Evolutionary conservation across 2,888 invertebrate genomes (phyloP).

Genomic region (Noctua janthina): DNA sequence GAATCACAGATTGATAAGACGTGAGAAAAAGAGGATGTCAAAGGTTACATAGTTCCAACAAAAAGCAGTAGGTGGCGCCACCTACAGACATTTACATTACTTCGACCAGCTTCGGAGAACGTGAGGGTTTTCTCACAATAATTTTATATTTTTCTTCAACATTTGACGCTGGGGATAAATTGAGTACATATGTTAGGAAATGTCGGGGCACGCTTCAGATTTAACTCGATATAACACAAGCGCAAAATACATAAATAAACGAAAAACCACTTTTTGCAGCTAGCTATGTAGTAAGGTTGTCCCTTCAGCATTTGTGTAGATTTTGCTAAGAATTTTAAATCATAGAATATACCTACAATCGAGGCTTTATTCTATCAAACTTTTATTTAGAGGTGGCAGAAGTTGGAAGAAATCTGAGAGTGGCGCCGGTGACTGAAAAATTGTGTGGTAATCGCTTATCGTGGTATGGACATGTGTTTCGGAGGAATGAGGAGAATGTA

Average conservation of each 20-base stretch:
- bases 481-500: too few relatives aligned
- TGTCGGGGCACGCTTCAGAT: constrained; percentile 33
- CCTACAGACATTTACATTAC: constrained; percentile 20
- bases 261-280: background rate
- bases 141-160: constrained; percentile 51
- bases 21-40: background rate
- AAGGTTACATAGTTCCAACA: constrained; percentile 10
- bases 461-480: too few relatives aligned
- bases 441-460: too few relatives aligned
- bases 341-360: background rate
- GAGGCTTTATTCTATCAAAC: background rate
- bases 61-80: constrained; percentile 9
- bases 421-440: too few relatives aligned
- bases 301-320: background rate
- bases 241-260: constrained; percentile 32
- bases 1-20: background rate
- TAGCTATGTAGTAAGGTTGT: background rate
- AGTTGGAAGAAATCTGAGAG: too few relatives aligned
- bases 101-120: constrained; percentile 10
- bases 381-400: background rate
- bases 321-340: background rate
- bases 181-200: constrained; percentile 42
- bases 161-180: constrained; percentile 49
- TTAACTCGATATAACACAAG: constrained; percentile 44
- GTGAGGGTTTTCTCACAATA: constrained; percentile 38